Evolutionary conservation across 2,888 invertebrate species (phyloP).

Genomic region (Euphydryas editha): DNA sequence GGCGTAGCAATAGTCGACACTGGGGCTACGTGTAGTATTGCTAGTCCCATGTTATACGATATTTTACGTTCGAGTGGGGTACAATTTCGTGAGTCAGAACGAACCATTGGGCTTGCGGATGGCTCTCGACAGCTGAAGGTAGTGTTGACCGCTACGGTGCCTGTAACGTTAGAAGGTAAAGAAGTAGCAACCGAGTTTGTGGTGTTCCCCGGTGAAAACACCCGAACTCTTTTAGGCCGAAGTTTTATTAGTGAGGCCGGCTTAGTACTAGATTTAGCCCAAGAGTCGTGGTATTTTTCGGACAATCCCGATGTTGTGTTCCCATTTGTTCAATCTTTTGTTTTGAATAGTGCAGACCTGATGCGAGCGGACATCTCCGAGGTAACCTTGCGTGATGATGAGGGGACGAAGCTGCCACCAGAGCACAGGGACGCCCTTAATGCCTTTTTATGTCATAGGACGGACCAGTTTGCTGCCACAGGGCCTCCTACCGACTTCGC

Average conservation of each 20-base stretch:
- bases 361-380: constrained; percentile 8
- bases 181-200: constrained; percentile 12
- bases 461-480: constrained; percentile 16
- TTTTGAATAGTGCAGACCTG: constrained; percentile 1
- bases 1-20: constrained; percentile 32
- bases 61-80: constrained; percentile 14
- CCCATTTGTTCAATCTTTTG: no score
- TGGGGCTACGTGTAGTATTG: constrained; percentile 27
- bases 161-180: constrained; percentile 8
- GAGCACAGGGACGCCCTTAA: constrained; percentile 23
- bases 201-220: constrained; percentile 24
- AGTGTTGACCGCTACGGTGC: constrained; percentile 8
- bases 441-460: constrained; percentile 9
- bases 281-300: no score
- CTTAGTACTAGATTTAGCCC: no score
- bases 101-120: constrained; percentile 22
- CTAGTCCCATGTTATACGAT: constrained; percentile 20
- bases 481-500: constrained; percentile 38
- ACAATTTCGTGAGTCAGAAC: constrained; percentile 4
- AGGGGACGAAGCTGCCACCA: constrained; percentile 20
- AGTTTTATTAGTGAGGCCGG: constrained; percentile 12
- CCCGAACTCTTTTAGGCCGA: constrained; percentile 23
- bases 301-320: no score
- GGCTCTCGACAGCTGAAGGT: constrained; percentile 16
- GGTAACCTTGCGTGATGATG: constrained; percentile 21